phyloP scores from a whole-genome alignment of 2,888 invertebrate species.

The Encarsia formosa region DNA sequence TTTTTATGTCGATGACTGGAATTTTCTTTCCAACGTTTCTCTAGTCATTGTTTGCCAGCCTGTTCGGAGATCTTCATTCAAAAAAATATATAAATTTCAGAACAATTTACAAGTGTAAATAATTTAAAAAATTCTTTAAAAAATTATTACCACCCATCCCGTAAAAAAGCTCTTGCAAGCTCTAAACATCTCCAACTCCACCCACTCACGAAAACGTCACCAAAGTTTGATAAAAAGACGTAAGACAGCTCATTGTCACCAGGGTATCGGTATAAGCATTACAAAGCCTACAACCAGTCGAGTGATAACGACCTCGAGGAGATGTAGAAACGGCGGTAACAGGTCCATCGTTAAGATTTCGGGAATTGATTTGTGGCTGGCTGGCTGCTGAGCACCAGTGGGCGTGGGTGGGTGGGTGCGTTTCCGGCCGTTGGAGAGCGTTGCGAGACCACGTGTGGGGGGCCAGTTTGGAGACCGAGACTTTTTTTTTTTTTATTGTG shows the following conservation, averaged over 20 bases:
- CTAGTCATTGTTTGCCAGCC: no score
- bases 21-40: no score
- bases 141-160: no score
- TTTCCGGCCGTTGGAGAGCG: conserved; percentile 41
- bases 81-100: no score
- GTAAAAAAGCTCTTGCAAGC: no score
- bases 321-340: not conserved
- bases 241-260: not conserved
- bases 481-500: not conserved
- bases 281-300: not conserved
- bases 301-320: not conserved
- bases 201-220: not conserved
- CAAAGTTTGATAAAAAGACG: not conserved
- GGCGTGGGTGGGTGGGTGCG: conserved; percentile 36
- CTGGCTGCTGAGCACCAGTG: not conserved
- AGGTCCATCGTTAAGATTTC: conserved; percentile 19
- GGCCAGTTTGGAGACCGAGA: no score
- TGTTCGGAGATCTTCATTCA: no score
- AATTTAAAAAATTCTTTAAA: no score
- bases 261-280: not conserved
- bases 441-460: no score
- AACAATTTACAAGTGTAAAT: no score
- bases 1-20: no score
- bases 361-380: conserved; percentile 23
- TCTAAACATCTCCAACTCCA: not conserved